phyloP scores from a whole-genome alignment of 1,140 invertebrate genomes.

The Pomacea maculata region DNA sequence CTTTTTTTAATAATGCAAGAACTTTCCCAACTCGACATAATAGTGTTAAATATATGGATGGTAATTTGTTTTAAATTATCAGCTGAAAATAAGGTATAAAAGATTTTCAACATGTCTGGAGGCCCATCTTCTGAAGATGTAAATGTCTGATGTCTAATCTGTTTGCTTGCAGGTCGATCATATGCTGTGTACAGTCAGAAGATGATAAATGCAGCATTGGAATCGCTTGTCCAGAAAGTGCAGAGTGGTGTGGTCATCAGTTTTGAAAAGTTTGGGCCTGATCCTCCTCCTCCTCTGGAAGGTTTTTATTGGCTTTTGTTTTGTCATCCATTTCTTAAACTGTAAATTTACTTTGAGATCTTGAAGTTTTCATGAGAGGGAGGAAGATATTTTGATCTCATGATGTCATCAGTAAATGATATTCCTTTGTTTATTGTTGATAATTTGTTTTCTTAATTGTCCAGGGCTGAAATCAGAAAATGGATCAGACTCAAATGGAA shows the following conservation, averaged over 20 bases:
- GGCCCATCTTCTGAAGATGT: not conserved
- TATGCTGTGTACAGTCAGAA: slow-evolving; percentile 95
- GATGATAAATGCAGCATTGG: slow-evolving; percentile 95
- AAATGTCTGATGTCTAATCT: not conserved
- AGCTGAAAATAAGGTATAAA: too few species aligned
- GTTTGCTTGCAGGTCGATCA: slow-evolving; percentile 79
- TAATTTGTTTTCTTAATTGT: slow-evolving; percentile 5
- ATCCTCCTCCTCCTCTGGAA: slow-evolving; percentile 75
- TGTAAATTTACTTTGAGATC: too few species aligned
- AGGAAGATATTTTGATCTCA: too few species aligned
- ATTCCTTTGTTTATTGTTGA: not conserved
- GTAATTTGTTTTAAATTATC: too few species aligned
- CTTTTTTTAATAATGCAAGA: too few species aligned
- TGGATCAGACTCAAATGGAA: slow-evolving; percentile 44
- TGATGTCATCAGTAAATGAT: not conserved
- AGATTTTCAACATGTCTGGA: not conserved
- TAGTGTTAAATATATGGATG: too few species aligned
- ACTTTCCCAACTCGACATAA: too few species aligned
- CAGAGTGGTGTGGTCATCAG: slow-evolving; percentile 97
- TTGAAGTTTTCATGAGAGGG: too few species aligned
- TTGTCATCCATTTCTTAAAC: too few species aligned
- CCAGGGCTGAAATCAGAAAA: slow-evolving; percentile 30
- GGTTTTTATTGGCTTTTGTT: slow-evolving; percentile 31
- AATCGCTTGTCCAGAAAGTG: slow-evolving; percentile 95
- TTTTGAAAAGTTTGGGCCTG: slow-evolving; percentile 94